A percentile compares a stretch with the other conserved stretches of the same genome.
Conservation (phyloP, 35 echinoderm and acorn worm species). For the Heliocidaris erythrogramma region DNA sequence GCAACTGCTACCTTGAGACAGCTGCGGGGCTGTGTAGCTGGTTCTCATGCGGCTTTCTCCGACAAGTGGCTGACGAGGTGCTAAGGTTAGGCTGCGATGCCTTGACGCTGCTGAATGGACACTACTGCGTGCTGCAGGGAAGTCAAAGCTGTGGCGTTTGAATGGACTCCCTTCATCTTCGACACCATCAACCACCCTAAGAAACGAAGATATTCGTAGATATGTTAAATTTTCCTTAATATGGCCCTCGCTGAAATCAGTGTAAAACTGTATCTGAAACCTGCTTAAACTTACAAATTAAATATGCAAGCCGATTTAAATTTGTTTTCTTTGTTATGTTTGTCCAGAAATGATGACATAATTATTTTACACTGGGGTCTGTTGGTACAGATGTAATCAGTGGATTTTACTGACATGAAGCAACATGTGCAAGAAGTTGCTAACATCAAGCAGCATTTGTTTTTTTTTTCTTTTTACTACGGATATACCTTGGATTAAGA, state of each 20-base stretch:
- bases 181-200: constrained; percentile 84
- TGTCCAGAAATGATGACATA: too few species aligned
- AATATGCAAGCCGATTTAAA: too few species aligned
- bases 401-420: neutral
- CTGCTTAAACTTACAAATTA: too few species aligned
- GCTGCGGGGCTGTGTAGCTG: constrained; percentile 84
- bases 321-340: too few species aligned
- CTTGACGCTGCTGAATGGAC: constrained; percentile 49
- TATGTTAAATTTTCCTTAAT: too few species aligned
- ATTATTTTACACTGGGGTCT: too few species aligned
- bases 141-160: constrained; percentile 69
- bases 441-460: too few species aligned
- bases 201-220: neutral
- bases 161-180: constrained; percentile 81
- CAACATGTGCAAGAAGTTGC: neutral
- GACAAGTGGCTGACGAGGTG: constrained; percentile 54
- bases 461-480: too few species aligned
- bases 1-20: constrained; percentile 62
- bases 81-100: constrained; percentile 60
- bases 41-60: constrained; percentile 66
- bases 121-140: constrained; percentile 30
- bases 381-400: too few species aligned
- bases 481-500: neutral
- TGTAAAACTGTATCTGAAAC: too few species aligned
- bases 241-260: too few species aligned